These are phyloP conservation scores for Periplaneta americana DNA, from an alignment of 1,140 invertebrate species.

Conservation along the genomic window DNA sequence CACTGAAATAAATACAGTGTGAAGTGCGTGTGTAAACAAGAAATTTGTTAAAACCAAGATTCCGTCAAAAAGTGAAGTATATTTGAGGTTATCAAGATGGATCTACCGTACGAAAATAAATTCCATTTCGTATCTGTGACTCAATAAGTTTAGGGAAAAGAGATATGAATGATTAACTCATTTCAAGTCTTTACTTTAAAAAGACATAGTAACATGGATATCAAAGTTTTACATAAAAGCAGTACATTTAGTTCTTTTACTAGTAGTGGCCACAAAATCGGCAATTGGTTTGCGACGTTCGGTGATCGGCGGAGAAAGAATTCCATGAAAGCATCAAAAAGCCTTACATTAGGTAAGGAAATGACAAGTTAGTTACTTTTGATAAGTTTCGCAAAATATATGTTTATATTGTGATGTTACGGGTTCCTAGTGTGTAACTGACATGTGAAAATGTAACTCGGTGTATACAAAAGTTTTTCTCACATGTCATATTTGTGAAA, in stretches of 20 bases:
- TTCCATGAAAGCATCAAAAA: constrained; percentile 41
- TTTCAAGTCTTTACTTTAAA: background rate
- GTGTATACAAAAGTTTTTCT: no score
- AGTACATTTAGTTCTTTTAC: constrained; percentile 44
- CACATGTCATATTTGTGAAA: no score
- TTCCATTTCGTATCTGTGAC: background rate
- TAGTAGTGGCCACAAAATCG: constrained; percentile 37
- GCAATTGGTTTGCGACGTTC: constrained; percentile 41
- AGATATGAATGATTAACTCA: background rate
- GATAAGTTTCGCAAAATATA: no score
- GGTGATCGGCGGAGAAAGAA: constrained; percentile 35
- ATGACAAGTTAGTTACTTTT: background rate
- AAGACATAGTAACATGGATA: constrained; percentile 20
- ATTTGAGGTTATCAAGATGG: background rate
- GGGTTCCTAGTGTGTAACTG: no score
- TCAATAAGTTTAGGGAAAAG: background rate
- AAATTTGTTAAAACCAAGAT: background rate
- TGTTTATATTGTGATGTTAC: no score
- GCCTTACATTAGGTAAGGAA: constrained; percentile 26
- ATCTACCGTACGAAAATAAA: background rate
- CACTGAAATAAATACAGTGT: background rate
- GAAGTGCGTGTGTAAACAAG: background rate
- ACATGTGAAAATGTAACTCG: no score
- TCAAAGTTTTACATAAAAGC: constrained; percentile 42
- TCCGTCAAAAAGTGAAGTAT: background rate